Base-by-base conservation (phyloP, 2,113 vertebrate genomes). In the Ancistrus triradiatus region DNA sequence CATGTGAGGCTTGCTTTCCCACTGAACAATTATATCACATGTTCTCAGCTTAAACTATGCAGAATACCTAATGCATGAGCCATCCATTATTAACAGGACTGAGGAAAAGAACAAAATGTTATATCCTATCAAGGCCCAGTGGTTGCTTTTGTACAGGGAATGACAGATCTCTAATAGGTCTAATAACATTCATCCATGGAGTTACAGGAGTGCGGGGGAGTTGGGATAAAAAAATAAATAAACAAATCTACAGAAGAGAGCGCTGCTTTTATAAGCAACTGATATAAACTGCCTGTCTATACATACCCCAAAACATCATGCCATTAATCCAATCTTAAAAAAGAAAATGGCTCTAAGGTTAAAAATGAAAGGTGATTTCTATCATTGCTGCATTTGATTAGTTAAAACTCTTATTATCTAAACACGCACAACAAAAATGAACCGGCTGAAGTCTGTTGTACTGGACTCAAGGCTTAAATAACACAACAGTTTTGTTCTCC, bases 81-180 rank as follows among this genome's bases (percentile, higher is more conserved):
- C 78, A 84, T 86, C 74, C 75, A 86, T 86, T 84, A 87, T 87
- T 78, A 85, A 73, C 59, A 76, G 74, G 80, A 63, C 72, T 44
- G 59, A 80, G 71, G 79, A 59, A 72, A 55, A 58, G 68, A 79
- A 77, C 73, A 81, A 79, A 77, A 83, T 77, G 71, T 63, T 78
- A 78, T 59, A 59, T 73, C 72, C 79, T 67, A 72, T 78, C 78
- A 77, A 68, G 59, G 66, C 56, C 55, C 66, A 63, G 42, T 61
- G 69, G 38, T 46, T 52, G 68, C 75, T 72, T 43, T 43, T 71
- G 73, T 80, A 66, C 52, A 28, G 49, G 49, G 80, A 71, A 69
- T 66, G 56, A 50, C 40, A 49, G 55, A 61, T 74, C 74, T 60
- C 42, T 15, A 57, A 68, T 44, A 62, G 44, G 68, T 11, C 53